Percentiles rank a stretch among this genome's conserved stretches.
Evolutionary conservation across 37 sponge, comb jelly and placozoan genomes (phyloP).

Genomic region (Mnemiopsis leidyi): DNA sequence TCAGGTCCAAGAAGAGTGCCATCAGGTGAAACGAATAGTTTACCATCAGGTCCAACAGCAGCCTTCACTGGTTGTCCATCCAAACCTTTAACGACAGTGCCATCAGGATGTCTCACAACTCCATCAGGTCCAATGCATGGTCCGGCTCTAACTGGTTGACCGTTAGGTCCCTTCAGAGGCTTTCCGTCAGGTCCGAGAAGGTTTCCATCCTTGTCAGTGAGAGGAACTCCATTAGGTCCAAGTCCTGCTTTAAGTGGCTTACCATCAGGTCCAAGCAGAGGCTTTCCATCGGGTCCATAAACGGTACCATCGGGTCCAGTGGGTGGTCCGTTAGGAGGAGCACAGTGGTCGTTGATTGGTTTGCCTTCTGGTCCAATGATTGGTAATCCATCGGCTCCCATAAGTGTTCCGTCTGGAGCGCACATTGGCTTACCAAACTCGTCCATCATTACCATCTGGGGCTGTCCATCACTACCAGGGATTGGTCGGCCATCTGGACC

Average conservation of each 20-base stretch:
- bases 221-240: constrained; percentile 45
- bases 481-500: constrained; percentile 35
- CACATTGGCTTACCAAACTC: constrained; percentile 30
- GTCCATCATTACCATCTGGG: not conserved
- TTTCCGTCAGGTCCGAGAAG: constrained; percentile 32
- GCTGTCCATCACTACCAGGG: not conserved
- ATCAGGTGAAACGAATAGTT: constrained; percentile 17
- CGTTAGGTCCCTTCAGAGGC: constrained; percentile 12
- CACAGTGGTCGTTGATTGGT: constrained; percentile 10
- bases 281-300: constrained; percentile 43
- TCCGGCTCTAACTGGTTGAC: not conserved
- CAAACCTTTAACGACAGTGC: not conserved
- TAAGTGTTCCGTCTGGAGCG: constrained; percentile 48
- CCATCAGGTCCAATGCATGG: constrained; percentile 31
- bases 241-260: constrained; percentile 12
- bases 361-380: constrained; percentile 40
- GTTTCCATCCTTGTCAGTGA: not conserved
- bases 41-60: constrained; percentile 42
- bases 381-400: constrained; percentile 30
- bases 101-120: constrained; percentile 13
- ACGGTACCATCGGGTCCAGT: constrained; percentile 28
- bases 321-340: not conserved
- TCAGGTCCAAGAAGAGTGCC: constrained; percentile 60
- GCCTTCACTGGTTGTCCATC: constrained; percentile 46
- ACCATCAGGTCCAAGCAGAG: constrained; percentile 36